Base-by-base conservation (phyloP, 2,888 invertebrate species). In the Xestia sexstrigata region DNA sequence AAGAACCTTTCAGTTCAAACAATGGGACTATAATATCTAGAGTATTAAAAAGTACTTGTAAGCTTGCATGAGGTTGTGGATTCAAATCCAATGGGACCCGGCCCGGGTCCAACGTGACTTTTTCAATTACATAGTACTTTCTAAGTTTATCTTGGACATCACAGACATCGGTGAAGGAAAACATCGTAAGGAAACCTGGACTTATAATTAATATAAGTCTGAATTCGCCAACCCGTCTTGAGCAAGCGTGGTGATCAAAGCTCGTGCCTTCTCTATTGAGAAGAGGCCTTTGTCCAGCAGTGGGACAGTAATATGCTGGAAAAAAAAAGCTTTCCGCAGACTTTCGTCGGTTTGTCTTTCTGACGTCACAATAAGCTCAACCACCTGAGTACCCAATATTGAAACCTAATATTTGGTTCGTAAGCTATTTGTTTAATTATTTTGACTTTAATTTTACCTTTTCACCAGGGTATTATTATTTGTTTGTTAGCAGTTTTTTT, bases 1-100 rank as follows among this genome's bases (percentile, higher is more conserved):
- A 88, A 79, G 84, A 88, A 86, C 90, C 88, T 86, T 90, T 90
- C 84, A 72, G 83, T 87, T 84, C 86, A 66, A 91, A 91, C 89
- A 88, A 89, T 87, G 72, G 75, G 81, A 88, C 83, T 65, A 80
- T 88, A 84, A 85, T 90, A 89, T 82, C 87, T 81, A 79, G 80
- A 83, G 77, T 79, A 74, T 81, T 87, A 82, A 82, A 87, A 89
- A 85, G 85, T 84, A 76, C 82, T 85, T 79, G 77, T n/a, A n/a
- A n/a, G n/a, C n/a, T n/a, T 78, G 35, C 35, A 35, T 35, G 35
- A 35, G 35, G 35, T 35, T 35, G 35, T 35, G 35, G 35, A 35
- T 35, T 35, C 35, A 35, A 35, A 35, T 35, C 35, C n/a, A n/a
- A n/a, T n/a, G n/a, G n/a, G n/a, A n/a, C n/a, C n/a, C n/a, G n/a